These are phyloP conservation scores for Microtus pennsylvanicus DNA, from an alignment of 2,113 vertebrate genomes.

Conservation along the genomic window DNA sequence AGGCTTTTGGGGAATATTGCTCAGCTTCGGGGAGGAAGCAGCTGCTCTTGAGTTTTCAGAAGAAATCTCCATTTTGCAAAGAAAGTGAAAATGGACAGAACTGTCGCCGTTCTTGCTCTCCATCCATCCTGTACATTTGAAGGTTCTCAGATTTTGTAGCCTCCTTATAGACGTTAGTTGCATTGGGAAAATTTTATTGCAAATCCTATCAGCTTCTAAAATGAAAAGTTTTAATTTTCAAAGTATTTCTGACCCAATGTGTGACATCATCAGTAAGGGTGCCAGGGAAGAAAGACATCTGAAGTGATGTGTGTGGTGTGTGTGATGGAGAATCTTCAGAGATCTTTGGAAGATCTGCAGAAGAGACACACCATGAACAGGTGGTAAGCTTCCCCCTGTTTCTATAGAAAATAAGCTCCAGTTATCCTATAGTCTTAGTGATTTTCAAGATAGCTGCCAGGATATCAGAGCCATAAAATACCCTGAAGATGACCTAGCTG, in stretches of 20 bases:
- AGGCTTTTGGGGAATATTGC: conserved; percentile 87
- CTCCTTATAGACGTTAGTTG: neutral
- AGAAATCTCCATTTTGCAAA: conserved; percentile 69
- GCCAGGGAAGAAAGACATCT: neutral
- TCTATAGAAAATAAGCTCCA: neutral
- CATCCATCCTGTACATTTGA: neutral
- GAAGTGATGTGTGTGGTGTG: rapidly evolving
- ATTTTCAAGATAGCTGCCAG: neutral
- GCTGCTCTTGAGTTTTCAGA: conserved; percentile 76
- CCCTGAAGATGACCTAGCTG: neutral
- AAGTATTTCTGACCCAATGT: neutral
- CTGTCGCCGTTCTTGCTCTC: neutral
- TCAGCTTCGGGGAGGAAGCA: conserved; percentile 82
- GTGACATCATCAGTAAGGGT: neutral
- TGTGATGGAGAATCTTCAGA: too few species aligned
- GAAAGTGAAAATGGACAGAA: neutral
- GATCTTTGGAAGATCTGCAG: neutral
- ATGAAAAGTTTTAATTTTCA: neutral
- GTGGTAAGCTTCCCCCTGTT: neutral
- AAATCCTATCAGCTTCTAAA: neutral
- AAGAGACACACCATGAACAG: neutral
- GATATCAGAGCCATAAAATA: neutral
- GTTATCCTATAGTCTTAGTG: rapidly evolving
- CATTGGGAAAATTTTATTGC: neutral
- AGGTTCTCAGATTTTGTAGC: neutral